These are phyloP conservation scores for Marronus borbonicus DNA, from an alignment of 2,888 invertebrate species.

Conservation along the genomic window DNA sequence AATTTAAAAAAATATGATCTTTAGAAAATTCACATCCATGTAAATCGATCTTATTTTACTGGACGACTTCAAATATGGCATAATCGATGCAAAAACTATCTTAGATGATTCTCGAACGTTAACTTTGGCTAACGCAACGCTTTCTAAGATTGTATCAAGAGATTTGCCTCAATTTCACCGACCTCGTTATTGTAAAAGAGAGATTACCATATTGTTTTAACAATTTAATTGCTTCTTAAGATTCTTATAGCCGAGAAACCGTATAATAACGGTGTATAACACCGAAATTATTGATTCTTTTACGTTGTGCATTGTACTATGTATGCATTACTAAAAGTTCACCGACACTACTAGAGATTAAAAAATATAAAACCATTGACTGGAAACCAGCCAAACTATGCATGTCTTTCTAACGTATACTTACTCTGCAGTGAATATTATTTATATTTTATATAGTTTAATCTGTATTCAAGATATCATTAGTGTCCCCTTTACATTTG, in stretches of 20 bases:
- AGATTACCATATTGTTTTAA: not conserved
- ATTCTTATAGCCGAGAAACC: not conserved
- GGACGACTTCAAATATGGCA: no score
- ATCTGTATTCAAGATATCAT: no score
- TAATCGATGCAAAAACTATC: no score
- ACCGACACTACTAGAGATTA: slow-evolving; percentile 12
- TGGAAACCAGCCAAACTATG: slow-evolving; percentile 25
- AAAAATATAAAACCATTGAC: slow-evolving; percentile 14
- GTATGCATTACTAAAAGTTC: slow-evolving; percentile 28
- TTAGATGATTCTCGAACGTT: no score
- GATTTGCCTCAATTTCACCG: slow-evolving; percentile 36
- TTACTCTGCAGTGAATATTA: not conserved
- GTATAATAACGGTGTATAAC: not conserved
- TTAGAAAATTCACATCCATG: no score
- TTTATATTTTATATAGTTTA: not conserved
- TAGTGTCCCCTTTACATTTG: no score
- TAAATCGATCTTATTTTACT: no score
- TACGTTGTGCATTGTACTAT: not conserved
- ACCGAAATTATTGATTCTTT: not conserved
- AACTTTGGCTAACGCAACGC: not conserved
- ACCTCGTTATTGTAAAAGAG: slow-evolving; percentile 6
- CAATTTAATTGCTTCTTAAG: not conserved
- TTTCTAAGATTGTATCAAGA: not conserved
- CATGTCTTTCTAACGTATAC: not conserved
- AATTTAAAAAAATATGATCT: not conserved